phyloP scores from a whole-genome alignment of 2,888 invertebrate genomes.

The Icerya purchasi region DNA sequence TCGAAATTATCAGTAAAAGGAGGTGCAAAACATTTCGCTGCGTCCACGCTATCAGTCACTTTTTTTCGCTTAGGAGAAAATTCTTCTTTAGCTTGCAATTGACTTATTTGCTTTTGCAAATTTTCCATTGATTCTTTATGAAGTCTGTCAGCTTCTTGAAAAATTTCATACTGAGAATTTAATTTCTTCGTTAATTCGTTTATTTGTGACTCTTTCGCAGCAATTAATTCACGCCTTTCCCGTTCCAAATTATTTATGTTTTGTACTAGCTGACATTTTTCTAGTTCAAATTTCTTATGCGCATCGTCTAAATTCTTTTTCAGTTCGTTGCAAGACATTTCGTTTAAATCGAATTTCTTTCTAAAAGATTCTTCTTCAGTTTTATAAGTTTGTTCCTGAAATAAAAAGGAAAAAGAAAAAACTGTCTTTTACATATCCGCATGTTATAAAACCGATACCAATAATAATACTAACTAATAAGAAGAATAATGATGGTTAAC shows the following conservation, averaged over 20 bases:
- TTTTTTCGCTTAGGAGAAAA: constrained; percentile 16
- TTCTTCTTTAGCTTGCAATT: not conserved
- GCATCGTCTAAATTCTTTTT: constrained; percentile 1
- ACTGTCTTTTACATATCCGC: no score
- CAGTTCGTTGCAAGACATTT: no score
- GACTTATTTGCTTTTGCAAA: not conserved
- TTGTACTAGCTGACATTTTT: not conserved
- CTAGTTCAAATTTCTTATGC: not conserved
- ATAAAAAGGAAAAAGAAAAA: not conserved
- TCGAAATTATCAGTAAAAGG: no score
- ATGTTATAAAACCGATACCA: no score
- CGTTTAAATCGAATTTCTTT: no score
- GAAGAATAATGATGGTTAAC: no score
- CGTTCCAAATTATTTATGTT: not conserved
- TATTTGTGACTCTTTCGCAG: not conserved
- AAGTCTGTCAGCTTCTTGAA: constrained; percentile 18
- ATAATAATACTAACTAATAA: no score
- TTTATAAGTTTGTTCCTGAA: not conserved
- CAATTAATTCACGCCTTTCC: not conserved
- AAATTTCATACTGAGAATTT: constrained; percentile 27
- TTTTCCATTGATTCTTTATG: not conserved
- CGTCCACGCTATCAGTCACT: no score
- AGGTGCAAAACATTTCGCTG: no score
- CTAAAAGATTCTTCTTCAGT: no score
- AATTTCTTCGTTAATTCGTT: not conserved